Conservation (phyloP, 2,888 invertebrate species). For the Timema cristinae region DNA sequence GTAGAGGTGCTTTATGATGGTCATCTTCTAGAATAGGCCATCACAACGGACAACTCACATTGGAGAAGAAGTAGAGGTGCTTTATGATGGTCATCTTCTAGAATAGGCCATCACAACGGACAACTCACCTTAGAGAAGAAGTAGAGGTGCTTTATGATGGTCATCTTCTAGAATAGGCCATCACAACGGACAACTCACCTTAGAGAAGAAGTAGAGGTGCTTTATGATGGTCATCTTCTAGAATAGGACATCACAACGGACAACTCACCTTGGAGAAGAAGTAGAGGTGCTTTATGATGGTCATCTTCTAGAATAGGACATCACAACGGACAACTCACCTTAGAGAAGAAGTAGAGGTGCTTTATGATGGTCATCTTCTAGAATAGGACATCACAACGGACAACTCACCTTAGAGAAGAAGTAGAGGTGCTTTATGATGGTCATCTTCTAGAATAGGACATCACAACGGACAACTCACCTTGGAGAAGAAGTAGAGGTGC, state of each 20-base stretch:
- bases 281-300: conserved; percentile 75
- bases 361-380: conserved; percentile 77
- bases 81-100: conserved; percentile 77
- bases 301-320: conserved; percentile 76
- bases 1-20: too few species aligned
- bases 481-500: conserved; percentile 77
- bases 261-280: conserved; percentile 66
- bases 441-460: conserved; percentile 76
- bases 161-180: too few species aligned
- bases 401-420: conserved; percentile 66
- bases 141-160: too few species aligned
- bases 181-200: conserved; percentile 44
- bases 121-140: too few species aligned
- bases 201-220: conserved; percentile 77
- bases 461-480: conserved; percentile 49
- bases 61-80: conserved; percentile 77
- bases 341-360: conserved; percentile 77
- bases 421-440: conserved; percentile 75
- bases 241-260: conserved; percentile 61
- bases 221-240: conserved; percentile 77
- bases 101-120: conserved; percentile 61
- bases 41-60: conserved; percentile 44
- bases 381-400: conserved; percentile 61
- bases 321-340: conserved; percentile 49
- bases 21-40: too few species aligned